These are phyloP conservation scores for Leguminivora glycinivorella DNA, from an alignment of 1,140 invertebrate genomes.

Conservation along the genomic window DNA sequence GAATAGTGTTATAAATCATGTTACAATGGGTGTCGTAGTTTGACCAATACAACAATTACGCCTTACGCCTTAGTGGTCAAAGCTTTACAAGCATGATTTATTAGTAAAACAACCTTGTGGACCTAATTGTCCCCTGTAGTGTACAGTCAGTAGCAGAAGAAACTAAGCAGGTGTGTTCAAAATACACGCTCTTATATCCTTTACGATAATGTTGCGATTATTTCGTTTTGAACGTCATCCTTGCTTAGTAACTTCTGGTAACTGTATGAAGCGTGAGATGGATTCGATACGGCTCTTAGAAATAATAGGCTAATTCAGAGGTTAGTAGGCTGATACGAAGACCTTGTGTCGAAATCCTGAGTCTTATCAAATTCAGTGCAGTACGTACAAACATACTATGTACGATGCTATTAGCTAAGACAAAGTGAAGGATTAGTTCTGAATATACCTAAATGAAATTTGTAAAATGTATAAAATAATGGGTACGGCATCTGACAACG, in stretches of 20 bases:
- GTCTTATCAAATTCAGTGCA: conserved; percentile 17
- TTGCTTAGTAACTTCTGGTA: no score
- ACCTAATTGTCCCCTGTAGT: not conserved
- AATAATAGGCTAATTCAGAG: conserved; percentile 15
- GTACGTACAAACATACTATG: not conserved
- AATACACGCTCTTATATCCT: not conserved
- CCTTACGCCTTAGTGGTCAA: not conserved
- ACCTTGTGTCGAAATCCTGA: conserved; percentile 22
- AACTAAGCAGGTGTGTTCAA: not conserved
- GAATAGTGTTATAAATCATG: conserved; percentile 10
- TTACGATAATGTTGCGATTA: not conserved
- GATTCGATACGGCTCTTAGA: conserved; percentile 15
- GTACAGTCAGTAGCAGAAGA: not conserved
- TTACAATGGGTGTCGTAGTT: conserved; percentile 12
- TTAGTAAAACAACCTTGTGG: not conserved
- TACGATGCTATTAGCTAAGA: not conserved
- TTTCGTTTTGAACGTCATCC: no score
- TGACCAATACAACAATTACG: conserved; percentile 24
- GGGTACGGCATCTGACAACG: no score
- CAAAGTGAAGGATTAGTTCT: not conserved
- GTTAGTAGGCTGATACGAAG: conserved; percentile 16
- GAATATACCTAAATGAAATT: no score
- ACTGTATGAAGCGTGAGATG: conserved; percentile 4
- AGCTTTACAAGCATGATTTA: conserved; percentile 20
- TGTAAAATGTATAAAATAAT: no score